Conservation (phyloP, 2,113 vertebrate genomes). For the Xenopus tropicalis region UCB_Xtro_10.0 CM004444.2:74848001-74848500, state of each 20-base stretch:
- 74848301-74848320: conserved; percentile 98
- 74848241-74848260: conserved; percentile 70
- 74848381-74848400: conserved; percentile 55
- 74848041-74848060: conserved; percentile 72
- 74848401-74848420: conserved; percentile 51
- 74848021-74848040: conserved; percentile 76
- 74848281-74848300: conserved; percentile 72
- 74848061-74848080: conserved; percentile 77
- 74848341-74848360: conserved; percentile 62
- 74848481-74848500: conserved; percentile 89
- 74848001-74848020: conserved; percentile 85
- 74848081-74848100: conserved; percentile 76
- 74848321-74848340: conserved; percentile 85
- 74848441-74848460: conserved; percentile 48
- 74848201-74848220: conserved; percentile 32
- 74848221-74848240: conserved; percentile 52
- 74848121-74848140: conserved; percentile 65
- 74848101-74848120: conserved; percentile 90
- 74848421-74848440: conserved; percentile 49
- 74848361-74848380: conserved; percentile 56
- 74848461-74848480: conserved; percentile 72
- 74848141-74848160: conserved; percentile 57
- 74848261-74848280: conserved; percentile 92
- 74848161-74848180: conserved; percentile 55
- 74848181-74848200: conserved; percentile 53